Percentiles rank a stretch among this genome's conserved stretches.
phyloP scores from a whole-genome alignment of 1,140 invertebrate species.

The Marisa cornuarietis region DNA sequence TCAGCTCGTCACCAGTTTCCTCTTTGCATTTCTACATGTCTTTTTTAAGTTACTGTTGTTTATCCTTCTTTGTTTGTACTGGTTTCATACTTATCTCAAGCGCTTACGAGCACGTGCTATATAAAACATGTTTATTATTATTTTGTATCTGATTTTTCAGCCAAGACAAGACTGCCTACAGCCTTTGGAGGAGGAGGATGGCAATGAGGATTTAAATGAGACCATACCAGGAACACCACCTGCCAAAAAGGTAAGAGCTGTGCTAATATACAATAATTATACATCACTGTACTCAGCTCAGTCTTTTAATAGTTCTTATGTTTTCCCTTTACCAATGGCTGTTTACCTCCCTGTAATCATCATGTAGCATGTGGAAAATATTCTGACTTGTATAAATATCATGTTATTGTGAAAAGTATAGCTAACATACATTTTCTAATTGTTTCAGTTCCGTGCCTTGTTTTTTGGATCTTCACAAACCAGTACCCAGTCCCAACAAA shows the following conservation, averaged over 20 bases:
- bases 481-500: constrained; percentile 35
- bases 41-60: too few relatives aligned
- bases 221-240: constrained; percentile 56
- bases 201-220: constrained; percentile 47
- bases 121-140: neutral
- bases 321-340: neutral
- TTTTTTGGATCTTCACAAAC: constrained; percentile 61
- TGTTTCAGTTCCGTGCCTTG: constrained; percentile 60
- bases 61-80: too few relatives aligned
- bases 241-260: constrained; percentile 47
- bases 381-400: neutral
- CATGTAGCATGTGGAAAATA: neutral
- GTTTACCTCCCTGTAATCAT: neutral
- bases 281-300: neutral
- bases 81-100: too few relatives aligned
- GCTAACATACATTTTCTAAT: constrained; percentile 19
- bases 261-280: too few relatives aligned
- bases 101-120: too few relatives aligned
- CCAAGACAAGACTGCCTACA: constrained; percentile 14
- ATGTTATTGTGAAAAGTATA: neutral
- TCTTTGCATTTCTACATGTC: too few relatives aligned
- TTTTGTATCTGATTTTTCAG: neutral
- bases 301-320: neutral
- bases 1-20: too few relatives aligned
- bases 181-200: constrained; percentile 23